Evolutionary conservation across 2,113 vertebrate species (phyloP).

Genomic region (Circaetus cinerascens): DNA sequence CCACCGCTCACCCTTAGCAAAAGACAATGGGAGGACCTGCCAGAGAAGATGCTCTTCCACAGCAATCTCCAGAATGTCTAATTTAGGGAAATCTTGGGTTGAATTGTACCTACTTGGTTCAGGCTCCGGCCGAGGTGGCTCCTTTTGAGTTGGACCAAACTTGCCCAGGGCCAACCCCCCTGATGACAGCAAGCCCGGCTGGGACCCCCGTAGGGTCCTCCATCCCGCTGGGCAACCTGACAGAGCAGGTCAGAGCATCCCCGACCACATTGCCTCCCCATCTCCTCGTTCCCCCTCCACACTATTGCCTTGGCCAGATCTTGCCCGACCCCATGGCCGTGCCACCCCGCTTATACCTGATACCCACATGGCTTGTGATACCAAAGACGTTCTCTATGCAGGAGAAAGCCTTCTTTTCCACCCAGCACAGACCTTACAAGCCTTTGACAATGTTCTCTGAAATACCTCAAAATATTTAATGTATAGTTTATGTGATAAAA

Average conservation of each 20-base stretch:
- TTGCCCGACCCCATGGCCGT: neutral
- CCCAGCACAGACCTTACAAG: slow-evolving; percentile 91
- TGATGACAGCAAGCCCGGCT: fast-evolving
- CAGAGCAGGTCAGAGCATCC: neutral
- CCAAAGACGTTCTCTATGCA: slow-evolving; percentile 72
- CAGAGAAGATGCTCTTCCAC: neutral
- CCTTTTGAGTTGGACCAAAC: neutral
- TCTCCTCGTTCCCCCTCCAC: neutral
- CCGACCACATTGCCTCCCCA: fast-evolving
- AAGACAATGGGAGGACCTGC: neutral
- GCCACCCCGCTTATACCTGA: neutral
- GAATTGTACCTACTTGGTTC: neutral
- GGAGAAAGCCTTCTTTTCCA: slow-evolving; percentile 71
- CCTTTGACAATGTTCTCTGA: slow-evolving; percentile 99
- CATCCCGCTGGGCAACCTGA: neutral
- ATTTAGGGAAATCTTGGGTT: neutral
- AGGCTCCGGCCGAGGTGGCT: fast-evolving
- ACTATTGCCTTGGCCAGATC: slow-evolving; percentile 6
- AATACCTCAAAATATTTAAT: slow-evolving; percentile 99
- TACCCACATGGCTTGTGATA: slow-evolving; percentile 47
- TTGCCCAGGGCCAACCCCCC: neutral
- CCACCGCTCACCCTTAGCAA: neutral
- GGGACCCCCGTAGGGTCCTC: neutral
- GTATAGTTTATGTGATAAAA: slow-evolving; percentile 99
- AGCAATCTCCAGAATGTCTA: neutral